Evolutionary conservation across 2,888 invertebrate genomes (phyloP).

Genomic region (Sarcophaga variegata): DNA sequence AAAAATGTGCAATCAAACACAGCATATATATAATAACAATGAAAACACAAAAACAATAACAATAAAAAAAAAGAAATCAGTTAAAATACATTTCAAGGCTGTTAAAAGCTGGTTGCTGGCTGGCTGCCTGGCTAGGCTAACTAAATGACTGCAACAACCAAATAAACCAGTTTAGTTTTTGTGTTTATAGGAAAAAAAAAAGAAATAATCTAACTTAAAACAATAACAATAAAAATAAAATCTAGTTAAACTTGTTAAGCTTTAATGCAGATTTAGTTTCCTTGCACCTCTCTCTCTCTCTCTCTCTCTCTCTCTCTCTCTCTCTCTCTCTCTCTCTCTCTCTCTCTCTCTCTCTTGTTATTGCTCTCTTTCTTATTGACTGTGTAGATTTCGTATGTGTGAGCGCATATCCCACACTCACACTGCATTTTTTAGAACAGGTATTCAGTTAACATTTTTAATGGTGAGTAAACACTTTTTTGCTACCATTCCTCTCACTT

Average conservation of each 20-base stretch:
- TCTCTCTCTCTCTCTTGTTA: no score
- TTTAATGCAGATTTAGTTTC: no score
- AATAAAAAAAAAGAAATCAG: slow-evolving; percentile 22
- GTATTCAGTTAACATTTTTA: no score
- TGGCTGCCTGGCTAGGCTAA: neutral
- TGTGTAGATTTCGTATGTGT: no score
- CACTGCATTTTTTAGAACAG: no score
- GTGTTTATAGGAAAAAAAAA: slow-evolving; percentile 28
- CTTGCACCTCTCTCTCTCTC: no score
- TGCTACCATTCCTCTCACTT: neutral
- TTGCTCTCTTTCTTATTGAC: no score
- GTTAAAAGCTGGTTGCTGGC: slow-evolving; percentile 58
- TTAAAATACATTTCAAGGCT: slow-evolving; percentile 68
- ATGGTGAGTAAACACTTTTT: no score
- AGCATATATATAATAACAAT: slow-evolving; percentile 5
- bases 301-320: no score
- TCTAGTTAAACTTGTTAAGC: slow-evolving; percentile 1
- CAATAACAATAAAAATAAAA: slow-evolving; percentile 7
- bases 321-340: no score
- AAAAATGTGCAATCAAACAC: slow-evolving; percentile 21
- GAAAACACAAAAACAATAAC: neutral
- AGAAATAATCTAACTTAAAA: slow-evolving; percentile 30
- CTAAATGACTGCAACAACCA: slow-evolving; percentile 15
- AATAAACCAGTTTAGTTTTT: slow-evolving; percentile 56
- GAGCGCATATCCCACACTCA: no score